phyloP scores from a whole-genome alignment of 2,888 invertebrate species.

The Hydraecia micacea region DNA sequence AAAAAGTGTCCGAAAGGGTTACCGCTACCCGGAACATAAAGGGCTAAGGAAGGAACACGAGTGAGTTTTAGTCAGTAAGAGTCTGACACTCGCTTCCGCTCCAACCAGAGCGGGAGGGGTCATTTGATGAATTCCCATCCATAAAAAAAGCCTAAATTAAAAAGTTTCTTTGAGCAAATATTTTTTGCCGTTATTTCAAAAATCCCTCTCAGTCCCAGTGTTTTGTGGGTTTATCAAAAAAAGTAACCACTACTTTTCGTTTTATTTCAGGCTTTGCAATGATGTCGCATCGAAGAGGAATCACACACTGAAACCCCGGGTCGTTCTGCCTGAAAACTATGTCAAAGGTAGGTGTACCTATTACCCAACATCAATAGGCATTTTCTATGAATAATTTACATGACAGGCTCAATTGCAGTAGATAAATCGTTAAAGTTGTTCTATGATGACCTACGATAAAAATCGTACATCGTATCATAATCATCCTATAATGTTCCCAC shows the following conservation, averaged over 20 bases:
- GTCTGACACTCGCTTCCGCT: too few relatives aligned
- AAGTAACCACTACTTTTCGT: constrained; percentile 22
- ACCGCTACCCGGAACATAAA: too few relatives aligned
- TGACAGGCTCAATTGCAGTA: constrained; percentile 17
- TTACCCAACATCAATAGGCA: constrained; percentile 22
- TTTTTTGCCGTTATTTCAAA: not conserved
- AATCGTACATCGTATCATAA: not conserved
- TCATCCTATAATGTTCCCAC: not conserved
- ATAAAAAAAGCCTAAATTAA: too few relatives aligned
- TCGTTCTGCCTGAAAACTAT: constrained; percentile 93
- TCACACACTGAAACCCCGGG: constrained; percentile 92
- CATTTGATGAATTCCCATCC: too few relatives aligned
- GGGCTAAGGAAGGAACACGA: too few relatives aligned
- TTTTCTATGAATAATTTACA: constrained; percentile 29
- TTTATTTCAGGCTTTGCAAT: constrained; percentile 86
- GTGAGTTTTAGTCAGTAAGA: too few relatives aligned
- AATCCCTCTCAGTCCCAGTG: not conserved
- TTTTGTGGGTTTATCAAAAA: too few relatives aligned
- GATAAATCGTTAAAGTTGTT: constrained; percentile 34
- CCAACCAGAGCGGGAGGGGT: too few relatives aligned
- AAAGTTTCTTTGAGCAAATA: not conserved
- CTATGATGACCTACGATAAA: not conserved
- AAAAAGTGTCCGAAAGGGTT: too few relatives aligned
- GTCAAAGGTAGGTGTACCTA: constrained; percentile 92
- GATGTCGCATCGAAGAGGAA: constrained; percentile 90